A percentile compares a stretch with the other conserved stretches of the same genome.
These are phyloP conservation scores for Itoplectis maculator DNA, from an alignment of 2,888 invertebrate species.

Conservation along the genomic window DNA sequence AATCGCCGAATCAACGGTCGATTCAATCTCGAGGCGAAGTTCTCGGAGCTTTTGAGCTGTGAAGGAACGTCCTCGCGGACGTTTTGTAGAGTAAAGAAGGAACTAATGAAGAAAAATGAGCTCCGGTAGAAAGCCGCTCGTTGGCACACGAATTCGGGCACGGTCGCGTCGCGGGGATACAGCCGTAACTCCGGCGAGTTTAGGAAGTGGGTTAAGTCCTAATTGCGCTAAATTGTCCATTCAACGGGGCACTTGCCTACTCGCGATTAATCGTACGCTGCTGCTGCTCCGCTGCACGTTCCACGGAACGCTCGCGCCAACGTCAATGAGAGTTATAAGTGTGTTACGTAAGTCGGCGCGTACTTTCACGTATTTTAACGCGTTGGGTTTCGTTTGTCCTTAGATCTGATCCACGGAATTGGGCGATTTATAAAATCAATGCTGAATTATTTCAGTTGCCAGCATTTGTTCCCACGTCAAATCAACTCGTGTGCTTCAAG, in stretches of 20 bases:
- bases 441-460: too few relatives aligned
- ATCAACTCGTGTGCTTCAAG: too few relatives aligned
- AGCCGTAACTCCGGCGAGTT: constrained; percentile 59
- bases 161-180: constrained; percentile 44
- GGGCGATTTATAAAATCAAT: too few relatives aligned
- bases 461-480: too few relatives aligned
- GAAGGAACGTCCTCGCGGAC: not conserved
- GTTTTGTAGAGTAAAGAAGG: constrained; percentile 4
- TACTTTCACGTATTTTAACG: constrained; percentile 21
- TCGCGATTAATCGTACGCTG: constrained; percentile 72
- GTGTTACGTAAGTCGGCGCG: constrained; percentile 32
- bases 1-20: too few relatives aligned
- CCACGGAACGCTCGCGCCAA: constrained; percentile 37
- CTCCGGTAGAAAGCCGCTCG: constrained; percentile 26
- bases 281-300: constrained; percentile 42
- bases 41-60: not conserved
- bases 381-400: constrained; percentile 3
- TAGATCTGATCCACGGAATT: constrained; percentile 4
- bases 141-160: constrained; percentile 50
- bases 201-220: constrained; percentile 80
- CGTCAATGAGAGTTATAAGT: constrained; percentile 20
- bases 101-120: constrained; percentile 34
- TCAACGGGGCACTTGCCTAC: constrained; percentile 79
- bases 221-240: constrained; percentile 82
- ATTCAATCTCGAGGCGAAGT: too few relatives aligned